phyloP scores from a whole-genome alignment of 2,113 vertebrate genomes.

The Brachyhypopomus occidentalis region DNA sequence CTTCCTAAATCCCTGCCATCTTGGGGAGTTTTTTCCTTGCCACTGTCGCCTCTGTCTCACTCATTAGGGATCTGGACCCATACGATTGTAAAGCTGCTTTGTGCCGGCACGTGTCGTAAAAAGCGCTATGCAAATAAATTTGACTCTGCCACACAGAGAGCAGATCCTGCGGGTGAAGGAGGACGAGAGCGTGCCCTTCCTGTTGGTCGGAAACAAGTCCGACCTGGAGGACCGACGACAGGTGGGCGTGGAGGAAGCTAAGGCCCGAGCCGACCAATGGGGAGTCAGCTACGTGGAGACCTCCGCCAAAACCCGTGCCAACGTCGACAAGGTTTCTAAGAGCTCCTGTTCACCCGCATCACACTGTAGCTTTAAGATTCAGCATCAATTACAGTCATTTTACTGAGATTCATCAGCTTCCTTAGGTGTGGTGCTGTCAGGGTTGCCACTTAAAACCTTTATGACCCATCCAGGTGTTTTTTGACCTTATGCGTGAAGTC shows the following conservation, averaged over 20 bases:
- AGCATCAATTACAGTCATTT: neutral
- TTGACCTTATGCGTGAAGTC: constrained; percentile 89
- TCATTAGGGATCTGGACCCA: too few relatives aligned
- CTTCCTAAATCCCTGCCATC: too few relatives aligned
- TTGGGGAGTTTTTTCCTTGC: too few relatives aligned
- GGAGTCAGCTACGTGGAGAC: constrained; percentile 90
- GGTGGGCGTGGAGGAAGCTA: constrained; percentile 86
- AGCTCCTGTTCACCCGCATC: neutral
- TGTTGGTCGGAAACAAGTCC: constrained; percentile 89
- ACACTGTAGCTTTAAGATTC: neutral
- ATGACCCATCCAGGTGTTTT: constrained; percentile 77
- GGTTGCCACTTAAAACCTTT: neutral
- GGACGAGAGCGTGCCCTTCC: constrained; percentile 89
- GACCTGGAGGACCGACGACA: constrained; percentile 90
- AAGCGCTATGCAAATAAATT: too few relatives aligned
- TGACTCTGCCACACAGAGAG: too few relatives aligned
- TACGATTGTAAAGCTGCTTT: too few relatives aligned
- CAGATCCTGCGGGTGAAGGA: constrained; percentile 90
- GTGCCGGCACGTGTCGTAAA: too few relatives aligned
- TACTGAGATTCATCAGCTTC: neutral
- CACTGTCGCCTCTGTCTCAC: too few relatives aligned
- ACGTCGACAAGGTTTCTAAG: constrained; percentile 83
- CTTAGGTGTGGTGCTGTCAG: neutral
- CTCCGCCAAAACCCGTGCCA: constrained; percentile 87
- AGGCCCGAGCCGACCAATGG: constrained; percentile 86